phyloP scores from a whole-genome alignment of 2,888 invertebrate genomes.

The Eudasyphora cyanicolor region DNA sequence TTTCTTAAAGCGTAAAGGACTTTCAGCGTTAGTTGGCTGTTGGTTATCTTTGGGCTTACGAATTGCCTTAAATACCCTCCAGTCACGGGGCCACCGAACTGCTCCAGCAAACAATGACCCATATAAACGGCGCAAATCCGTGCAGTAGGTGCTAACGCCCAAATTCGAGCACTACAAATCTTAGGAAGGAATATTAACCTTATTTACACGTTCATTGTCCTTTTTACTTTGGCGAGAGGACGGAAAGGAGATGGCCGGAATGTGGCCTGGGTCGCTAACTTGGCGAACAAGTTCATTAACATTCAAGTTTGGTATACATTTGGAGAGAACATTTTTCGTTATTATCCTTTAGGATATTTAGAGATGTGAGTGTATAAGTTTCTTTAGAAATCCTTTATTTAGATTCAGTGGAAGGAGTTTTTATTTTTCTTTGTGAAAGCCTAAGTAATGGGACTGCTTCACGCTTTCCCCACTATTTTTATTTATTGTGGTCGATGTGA shows the following conservation, averaged over 20 bases:
- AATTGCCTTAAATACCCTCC: not conserved
- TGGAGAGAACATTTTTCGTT: not conserved
- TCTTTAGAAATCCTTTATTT: not conserved
- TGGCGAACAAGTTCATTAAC: slow-evolving; percentile 15
- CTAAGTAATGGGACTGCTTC: not conserved
- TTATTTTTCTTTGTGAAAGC: not conserved
- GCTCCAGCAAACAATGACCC: slow-evolving; percentile 9
- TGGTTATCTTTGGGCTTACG: not conserved
- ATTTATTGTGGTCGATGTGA: not conserved
- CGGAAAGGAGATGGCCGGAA: not conserved
- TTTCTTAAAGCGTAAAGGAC: not conserved
- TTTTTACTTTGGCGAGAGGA: not conserved
- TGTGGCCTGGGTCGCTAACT: not conserved
- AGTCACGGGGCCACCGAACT: no score
- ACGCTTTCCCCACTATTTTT: not conserved
- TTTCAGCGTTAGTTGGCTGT: no score
- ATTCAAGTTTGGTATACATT: not conserved
- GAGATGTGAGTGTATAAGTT: not conserved
- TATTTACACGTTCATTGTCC: slow-evolving; percentile 21
- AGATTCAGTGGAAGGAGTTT: not conserved
- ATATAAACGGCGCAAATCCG: not conserved
- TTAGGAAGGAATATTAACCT: slow-evolving; percentile 1
- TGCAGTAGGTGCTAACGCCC: not conserved
- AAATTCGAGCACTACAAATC: not conserved
- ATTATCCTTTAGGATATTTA: slow-evolving; percentile 24